Conservation (phyloP, 1,140 invertebrate genomes). For the Drosophila melanogaster region DNA sequence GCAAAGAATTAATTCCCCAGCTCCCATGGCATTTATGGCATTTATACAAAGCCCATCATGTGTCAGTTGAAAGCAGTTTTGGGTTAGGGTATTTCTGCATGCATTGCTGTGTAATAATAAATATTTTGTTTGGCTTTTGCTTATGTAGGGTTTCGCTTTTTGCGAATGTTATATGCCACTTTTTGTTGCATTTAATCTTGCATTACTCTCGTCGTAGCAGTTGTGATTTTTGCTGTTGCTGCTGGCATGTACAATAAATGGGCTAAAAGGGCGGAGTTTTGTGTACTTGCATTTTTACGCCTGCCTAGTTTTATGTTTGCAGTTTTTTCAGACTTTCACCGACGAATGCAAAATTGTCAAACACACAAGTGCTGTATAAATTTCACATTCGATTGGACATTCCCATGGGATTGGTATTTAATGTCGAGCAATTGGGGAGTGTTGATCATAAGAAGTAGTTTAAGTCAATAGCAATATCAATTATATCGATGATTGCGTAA, state of each 20-base stretch:
- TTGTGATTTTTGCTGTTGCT: constrained; percentile 63
- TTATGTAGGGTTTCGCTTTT: constrained; percentile 47
- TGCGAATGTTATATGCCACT: constrained; percentile 36
- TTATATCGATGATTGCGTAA: too few relatives aligned
- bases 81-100: constrained; percentile 29
- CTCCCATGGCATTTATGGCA: constrained; percentile 17
- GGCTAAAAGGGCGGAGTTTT: constrained; percentile 51
- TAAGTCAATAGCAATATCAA: too few relatives aligned
- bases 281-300: constrained; percentile 55
- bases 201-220: constrained; percentile 70
- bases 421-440: constrained; percentile 1
- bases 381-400: constrained; percentile 24
- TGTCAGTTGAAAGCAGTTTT: constrained; percentile 5
- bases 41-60: constrained; percentile 16
- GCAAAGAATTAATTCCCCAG: constrained; percentile 17
- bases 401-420: constrained; percentile 3
- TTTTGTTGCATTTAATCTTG: constrained; percentile 65
- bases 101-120: constrained; percentile 74
- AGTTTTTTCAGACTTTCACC: constrained; percentile 67
- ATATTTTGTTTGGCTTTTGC: constrained; percentile 72
- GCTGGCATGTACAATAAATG: constrained; percentile 55
- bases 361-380: constrained; percentile 18
- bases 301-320: constrained; percentile 60
- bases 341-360: constrained; percentile 40
- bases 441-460: not conserved